Evolutionary conservation across 2,888 invertebrate genomes (phyloP).

Genomic region (Ormyrus nitidulus): DNA sequence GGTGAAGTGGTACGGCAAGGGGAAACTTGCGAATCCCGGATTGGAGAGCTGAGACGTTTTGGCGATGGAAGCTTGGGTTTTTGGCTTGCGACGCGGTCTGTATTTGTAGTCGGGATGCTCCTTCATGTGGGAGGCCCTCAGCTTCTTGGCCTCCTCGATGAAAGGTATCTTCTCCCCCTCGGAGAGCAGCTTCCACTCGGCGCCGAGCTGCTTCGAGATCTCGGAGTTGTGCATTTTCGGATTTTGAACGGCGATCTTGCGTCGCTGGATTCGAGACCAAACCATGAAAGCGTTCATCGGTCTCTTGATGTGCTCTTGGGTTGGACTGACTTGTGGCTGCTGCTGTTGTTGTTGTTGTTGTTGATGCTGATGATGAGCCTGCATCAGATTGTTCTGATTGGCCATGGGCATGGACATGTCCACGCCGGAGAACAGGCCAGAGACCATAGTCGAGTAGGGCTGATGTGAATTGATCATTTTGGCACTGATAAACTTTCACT

Average conservation of each 20-base stretch:
- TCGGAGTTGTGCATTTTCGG: constrained; percentile 95
- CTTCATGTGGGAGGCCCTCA: constrained; percentile 92
- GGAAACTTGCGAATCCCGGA: constrained; percentile 80
- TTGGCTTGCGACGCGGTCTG: constrained; percentile 89
- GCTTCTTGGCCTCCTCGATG: constrained; percentile 95
- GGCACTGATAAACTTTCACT: too few species aligned
- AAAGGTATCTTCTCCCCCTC: constrained; percentile 94
- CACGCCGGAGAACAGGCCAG: constrained; percentile 63
- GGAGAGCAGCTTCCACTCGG: constrained; percentile 93
- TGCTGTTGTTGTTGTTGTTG: constrained; percentile 16
- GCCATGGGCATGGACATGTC: constrained; percentile 58
- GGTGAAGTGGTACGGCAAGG: constrained; percentile 78
- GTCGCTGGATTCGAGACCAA: constrained; percentile 93
- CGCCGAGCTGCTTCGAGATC: constrained; percentile 93
- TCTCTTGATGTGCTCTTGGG: constrained; percentile 87
- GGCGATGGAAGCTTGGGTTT: constrained; percentile 82
- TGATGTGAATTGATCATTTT: constrained; percentile 66
- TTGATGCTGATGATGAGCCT: constrained; percentile 9
- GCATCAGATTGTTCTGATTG: neutral
- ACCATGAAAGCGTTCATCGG: constrained; percentile 99
- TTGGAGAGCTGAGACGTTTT: constrained; percentile 58
- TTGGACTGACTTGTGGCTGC: neutral
- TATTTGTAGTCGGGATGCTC: constrained; percentile 95
- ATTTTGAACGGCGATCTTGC: constrained; percentile 95
- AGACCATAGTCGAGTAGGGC: constrained; percentile 61